phyloP scores from a whole-genome alignment of 2,888 invertebrate species.

The Caenorhabditis parvicauda region DNA sequence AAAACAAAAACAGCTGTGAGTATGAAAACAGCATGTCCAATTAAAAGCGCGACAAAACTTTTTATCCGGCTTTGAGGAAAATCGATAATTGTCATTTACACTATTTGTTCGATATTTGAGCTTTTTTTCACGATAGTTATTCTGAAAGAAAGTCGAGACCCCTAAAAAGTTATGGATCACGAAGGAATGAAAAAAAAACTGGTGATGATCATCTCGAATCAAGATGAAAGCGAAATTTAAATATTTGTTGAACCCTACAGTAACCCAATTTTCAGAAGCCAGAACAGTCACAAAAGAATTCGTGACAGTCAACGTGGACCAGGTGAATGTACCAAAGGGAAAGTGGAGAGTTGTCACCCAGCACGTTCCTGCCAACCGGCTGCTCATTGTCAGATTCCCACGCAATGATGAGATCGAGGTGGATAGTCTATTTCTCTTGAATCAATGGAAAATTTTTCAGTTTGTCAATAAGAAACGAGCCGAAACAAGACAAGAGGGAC shows the following conservation, averaged over 20 bases:
- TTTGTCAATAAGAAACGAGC: neutral
- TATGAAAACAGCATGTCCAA: too few species aligned
- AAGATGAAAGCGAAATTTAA: too few species aligned
- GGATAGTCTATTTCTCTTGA: constrained; percentile 5
- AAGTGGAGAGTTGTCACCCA: constrained; percentile 49
- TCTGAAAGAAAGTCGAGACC: constrained; percentile 2
- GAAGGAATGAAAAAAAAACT: neutral
- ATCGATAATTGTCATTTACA: constrained; percentile 23
- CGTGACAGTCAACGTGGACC: constrained; percentile 15
- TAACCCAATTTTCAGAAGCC: constrained; percentile 23
- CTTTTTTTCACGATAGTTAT: constrained; percentile 14
- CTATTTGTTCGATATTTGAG: constrained; percentile 21
- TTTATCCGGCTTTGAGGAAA: too few species aligned
- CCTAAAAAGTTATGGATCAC: neutral
- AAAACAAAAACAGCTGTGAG: too few species aligned
- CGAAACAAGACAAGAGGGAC: neutral
- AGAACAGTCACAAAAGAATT: constrained; percentile 11
- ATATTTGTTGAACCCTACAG: too few species aligned
- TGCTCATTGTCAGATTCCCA: constrained; percentile 42
- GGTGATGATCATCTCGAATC: neutral
- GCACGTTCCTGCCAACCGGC: constrained; percentile 42
- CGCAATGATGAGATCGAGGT: constrained; percentile 29
- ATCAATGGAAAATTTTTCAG: too few species aligned
- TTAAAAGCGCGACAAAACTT: too few species aligned
- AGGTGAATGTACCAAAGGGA: constrained; percentile 23